Evolutionary conservation across 2,888 invertebrate genomes (phyloP).

Genomic region (Diaperis boleti): DNA sequence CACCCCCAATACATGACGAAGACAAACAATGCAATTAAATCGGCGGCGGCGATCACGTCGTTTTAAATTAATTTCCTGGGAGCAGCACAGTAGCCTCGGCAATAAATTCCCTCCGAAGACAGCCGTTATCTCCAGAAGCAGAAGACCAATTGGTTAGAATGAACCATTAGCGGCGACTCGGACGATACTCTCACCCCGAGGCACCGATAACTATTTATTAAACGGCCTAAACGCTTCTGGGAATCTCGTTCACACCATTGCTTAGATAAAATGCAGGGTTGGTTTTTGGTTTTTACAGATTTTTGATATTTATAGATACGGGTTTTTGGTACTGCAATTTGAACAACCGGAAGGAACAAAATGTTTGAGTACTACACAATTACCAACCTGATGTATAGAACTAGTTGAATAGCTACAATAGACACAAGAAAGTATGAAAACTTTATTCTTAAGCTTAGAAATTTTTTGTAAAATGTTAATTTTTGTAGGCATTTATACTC

Average conservation of each 20-base stretch:
- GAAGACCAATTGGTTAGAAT: constrained; percentile 58
- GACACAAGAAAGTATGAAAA: too few species aligned
- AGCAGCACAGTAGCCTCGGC: constrained; percentile 51
- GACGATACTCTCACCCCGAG: constrained; percentile 40
- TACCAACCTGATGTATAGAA: too few species aligned
- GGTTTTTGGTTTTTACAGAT: constrained; percentile 38
- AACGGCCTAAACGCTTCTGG: constrained; percentile 49
- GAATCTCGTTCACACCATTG: constrained; percentile 53
- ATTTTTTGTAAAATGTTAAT: too few species aligned
- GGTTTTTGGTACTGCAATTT: too few species aligned
- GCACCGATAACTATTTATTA: constrained; percentile 50
- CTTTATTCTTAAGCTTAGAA: too few species aligned
- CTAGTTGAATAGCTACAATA: too few species aligned
- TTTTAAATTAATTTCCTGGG: constrained; percentile 27
- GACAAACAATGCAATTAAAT: constrained; percentile 35
- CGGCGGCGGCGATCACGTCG: constrained; percentile 39
- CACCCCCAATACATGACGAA: constrained; percentile 29
- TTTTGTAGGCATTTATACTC: too few species aligned
- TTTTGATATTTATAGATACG: constrained; percentile 16
- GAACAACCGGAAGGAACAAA: too few species aligned
- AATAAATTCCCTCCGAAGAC: constrained; percentile 52
- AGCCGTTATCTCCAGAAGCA: constrained; percentile 45
- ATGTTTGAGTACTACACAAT: too few species aligned
- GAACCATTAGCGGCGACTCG: constrained; percentile 55
- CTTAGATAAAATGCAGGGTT: constrained; percentile 9